phyloP scores from a whole-genome alignment of 1,140 invertebrate genomes.

The Globodera rostochiensis region DNA sequence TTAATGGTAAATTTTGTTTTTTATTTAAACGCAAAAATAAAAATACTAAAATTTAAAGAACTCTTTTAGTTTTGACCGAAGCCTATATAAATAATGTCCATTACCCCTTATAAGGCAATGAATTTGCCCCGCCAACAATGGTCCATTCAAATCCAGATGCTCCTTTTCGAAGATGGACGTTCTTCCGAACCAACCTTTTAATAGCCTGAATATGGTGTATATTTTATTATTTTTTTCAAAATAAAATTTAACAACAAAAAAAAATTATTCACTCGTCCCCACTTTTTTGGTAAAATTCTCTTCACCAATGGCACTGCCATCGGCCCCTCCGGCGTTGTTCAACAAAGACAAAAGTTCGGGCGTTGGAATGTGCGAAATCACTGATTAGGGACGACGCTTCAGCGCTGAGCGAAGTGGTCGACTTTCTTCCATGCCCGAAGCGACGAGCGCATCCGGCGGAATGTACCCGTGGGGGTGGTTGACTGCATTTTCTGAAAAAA shows the following conservation, averaged over 20 bases:
- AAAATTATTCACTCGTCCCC: too few species aligned
- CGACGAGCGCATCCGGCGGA: background rate
- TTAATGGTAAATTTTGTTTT: background rate
- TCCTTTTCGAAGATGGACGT: slow-evolving; percentile 18
- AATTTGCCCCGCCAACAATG: slow-evolving; percentile 56
- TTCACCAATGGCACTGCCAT: background rate
- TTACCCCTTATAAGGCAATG: slow-evolving; percentile 69
- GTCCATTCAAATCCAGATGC: slow-evolving; percentile 45
- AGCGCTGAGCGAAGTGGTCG: slow-evolving; percentile 49
- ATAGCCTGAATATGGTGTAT: background rate
- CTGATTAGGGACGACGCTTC: slow-evolving; percentile 42
- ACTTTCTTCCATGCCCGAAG: slow-evolving; percentile 12
- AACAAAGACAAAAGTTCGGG: slow-evolving; percentile 21
- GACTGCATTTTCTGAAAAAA: background rate
- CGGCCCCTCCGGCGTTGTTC: background rate
- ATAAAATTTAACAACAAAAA: background rate
- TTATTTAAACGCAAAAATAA: too few species aligned
- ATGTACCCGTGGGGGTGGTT: background rate
- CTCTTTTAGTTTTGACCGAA: too few species aligned
- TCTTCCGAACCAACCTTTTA: slow-evolving; percentile 9
- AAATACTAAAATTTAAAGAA: slow-evolving; percentile 53
- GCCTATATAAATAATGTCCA: too few species aligned
- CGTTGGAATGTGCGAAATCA: slow-evolving; percentile 30
- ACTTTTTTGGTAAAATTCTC: background rate
- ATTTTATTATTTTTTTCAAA: too few species aligned